These are phyloP conservation scores for Tricholaema leucomelas DNA, from an alignment of 2,113 vertebrate genomes.

Conservation along the genomic window DNA sequence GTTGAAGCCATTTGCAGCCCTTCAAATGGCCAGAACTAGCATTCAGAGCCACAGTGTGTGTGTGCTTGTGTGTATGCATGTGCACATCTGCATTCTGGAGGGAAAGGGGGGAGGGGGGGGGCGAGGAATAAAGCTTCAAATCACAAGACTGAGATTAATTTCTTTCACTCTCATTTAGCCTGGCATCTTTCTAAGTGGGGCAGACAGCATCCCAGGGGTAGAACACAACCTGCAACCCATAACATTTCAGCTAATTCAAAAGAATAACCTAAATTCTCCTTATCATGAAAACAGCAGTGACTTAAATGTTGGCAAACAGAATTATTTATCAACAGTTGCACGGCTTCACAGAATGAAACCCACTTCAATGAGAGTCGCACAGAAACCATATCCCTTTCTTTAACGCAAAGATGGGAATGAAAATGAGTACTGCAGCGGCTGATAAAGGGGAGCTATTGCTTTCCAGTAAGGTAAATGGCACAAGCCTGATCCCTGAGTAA, in stretches of 20 bases:
- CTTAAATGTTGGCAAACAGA: conserved; percentile 12
- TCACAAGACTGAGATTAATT: neutral
- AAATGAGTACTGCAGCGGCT: conserved; percentile 49
- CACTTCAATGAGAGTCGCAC: neutral
- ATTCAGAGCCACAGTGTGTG: neutral
- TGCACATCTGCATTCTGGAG: neutral
- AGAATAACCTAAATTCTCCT: conserved; percentile 14
- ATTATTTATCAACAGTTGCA: conserved; percentile 43
- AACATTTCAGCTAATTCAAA: conserved; percentile 17
- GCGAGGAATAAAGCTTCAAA: neutral
- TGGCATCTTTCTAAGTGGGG: neutral
- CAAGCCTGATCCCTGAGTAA: conserved; percentile 20
- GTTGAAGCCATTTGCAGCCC: neutral
- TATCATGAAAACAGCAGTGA: neutral
- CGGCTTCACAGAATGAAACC: neutral
- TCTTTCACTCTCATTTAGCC: neutral
- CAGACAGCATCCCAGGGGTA: neutral
- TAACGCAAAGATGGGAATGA: conserved; percentile 46
- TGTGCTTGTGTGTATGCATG: neutral
- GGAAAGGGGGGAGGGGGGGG: no score
- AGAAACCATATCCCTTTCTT: conserved; percentile 21
- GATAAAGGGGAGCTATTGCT: conserved; percentile 56
- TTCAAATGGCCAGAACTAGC: neutral
- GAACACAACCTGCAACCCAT: neutral
- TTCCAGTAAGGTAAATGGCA: conserved; percentile 61